Evolutionary conservation across 2,888 invertebrate genomes (phyloP).

Genomic region (Cataglyphis altisquamis): DNA sequence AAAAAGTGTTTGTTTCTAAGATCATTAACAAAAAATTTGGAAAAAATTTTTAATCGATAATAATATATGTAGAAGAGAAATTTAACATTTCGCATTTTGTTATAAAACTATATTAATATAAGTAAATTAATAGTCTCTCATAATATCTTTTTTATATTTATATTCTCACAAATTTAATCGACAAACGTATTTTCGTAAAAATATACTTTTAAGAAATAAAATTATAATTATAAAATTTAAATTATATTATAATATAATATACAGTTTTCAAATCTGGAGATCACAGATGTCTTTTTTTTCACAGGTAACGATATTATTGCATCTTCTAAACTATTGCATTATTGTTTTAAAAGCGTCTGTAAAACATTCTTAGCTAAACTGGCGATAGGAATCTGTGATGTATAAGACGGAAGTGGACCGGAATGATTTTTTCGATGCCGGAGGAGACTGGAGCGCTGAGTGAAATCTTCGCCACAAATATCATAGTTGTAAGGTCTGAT

Average conservation of each 20-base stretch:
- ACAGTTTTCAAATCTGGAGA: neutral
- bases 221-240: too few relatives aligned
- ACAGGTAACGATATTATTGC: neutral
- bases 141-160: neutral
- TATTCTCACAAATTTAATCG: neutral
- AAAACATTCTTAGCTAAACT: conserved; percentile 51
- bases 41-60: neutral
- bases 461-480: conserved; percentile 77
- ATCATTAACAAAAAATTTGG: neutral
- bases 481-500: conserved; percentile 80
- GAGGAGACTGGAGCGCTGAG: conserved; percentile 76
- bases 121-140: neutral
- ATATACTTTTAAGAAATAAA: neutral
- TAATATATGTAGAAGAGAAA: neutral
- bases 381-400: conserved; percentile 23
- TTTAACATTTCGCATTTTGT: neutral
- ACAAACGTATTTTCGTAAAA: neutral
- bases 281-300: neutral
- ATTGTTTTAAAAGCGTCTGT: conserved; percentile 10
- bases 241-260: neutral
- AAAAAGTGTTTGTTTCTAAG: neutral
- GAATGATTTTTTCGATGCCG: conserved; percentile 79
- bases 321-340: neutral
- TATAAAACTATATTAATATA: neutral
- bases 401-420: conserved; percentile 72